phyloP scores from a whole-genome alignment of 2,113 vertebrate genomes.

The Prinia subflava region DNA sequence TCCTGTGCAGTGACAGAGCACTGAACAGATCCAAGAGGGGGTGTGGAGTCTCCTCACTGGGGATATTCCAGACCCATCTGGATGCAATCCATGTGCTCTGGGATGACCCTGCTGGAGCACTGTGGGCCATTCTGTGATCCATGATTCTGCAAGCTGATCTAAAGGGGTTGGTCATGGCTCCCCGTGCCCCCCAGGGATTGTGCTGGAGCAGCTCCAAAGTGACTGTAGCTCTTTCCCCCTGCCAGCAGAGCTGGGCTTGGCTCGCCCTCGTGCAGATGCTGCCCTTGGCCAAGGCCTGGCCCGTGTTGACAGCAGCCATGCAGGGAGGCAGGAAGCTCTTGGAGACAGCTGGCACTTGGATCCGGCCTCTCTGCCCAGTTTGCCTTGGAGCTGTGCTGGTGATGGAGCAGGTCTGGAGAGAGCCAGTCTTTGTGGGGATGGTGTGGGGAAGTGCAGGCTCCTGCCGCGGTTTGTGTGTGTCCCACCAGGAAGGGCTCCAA shows the following conservation, averaged over 20 bases:
- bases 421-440: neutral
- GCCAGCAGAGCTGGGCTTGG: neutral
- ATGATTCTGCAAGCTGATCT: fast-evolving
- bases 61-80: neutral
- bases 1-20: neutral
- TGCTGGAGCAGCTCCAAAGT: neutral
- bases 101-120: neutral
- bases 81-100: neutral
- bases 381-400: neutral
- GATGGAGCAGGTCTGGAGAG: neutral
- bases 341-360: neutral
- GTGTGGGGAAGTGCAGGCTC: neutral
- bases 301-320: neutral
- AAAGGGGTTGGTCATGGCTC: fast-evolving
- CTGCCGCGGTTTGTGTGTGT: neutral
- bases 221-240: neutral
- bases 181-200: neutral
- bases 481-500: neutral
- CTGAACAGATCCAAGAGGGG: neutral
- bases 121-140: neutral
- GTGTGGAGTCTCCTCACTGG: neutral
- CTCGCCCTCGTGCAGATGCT: neutral
- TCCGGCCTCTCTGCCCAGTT: neutral
- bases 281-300: neutral
- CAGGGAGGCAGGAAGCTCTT: neutral